These are phyloP conservation scores for Ara ararauna DNA, from an alignment of 2,797 vertebrate genomes.

Conservation along the genomic window DNA sequence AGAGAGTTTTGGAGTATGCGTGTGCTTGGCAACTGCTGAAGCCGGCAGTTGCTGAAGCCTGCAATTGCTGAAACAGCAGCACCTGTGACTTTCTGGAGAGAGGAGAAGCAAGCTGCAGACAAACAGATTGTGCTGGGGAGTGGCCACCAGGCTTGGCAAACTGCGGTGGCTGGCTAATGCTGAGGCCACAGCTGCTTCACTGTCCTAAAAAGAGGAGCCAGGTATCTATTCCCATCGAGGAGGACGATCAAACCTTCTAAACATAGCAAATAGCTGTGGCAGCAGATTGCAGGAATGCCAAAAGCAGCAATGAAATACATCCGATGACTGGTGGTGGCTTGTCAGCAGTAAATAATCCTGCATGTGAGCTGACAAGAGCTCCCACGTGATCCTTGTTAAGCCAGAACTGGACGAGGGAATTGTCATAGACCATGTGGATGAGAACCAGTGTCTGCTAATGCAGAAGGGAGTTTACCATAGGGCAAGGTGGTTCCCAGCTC, in stretches of 20 bases:
- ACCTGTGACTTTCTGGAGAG: background rate
- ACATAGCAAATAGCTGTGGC: background rate
- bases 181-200: fast-evolving
- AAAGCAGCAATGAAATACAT: fast-evolving
- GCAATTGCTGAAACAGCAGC: background rate
- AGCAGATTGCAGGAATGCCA: background rate
- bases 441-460: background rate
- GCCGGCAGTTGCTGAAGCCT: background rate
- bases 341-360: background rate
- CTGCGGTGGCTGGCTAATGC: fast-evolving
- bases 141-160: background rate
- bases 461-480: background rate
- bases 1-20: background rate
- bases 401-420: fast-evolving
- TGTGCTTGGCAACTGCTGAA: background rate
- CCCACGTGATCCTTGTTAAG: background rate
- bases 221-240: background rate
- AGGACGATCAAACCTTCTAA: background rate
- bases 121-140: background rate
- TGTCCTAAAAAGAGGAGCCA: background rate
- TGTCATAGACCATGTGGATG: background rate
- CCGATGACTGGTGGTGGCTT: background rate
- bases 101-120: background rate
- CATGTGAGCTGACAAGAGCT: background rate
- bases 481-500: background rate